Evolutionary conservation across 1,140 invertebrate species (phyloP).

Genomic region (Bradysia coprophila): DNA sequence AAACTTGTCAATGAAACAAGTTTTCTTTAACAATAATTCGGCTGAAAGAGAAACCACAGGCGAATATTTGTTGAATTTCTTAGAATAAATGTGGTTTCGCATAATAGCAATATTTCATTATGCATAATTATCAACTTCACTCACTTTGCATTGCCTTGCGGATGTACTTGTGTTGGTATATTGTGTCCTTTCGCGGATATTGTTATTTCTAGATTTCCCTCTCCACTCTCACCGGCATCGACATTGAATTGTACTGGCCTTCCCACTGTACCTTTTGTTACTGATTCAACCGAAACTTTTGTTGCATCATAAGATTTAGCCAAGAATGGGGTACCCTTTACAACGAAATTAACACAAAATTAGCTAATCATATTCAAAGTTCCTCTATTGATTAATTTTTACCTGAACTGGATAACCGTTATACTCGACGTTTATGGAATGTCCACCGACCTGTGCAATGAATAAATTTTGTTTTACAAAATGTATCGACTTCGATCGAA

Average conservation of each 20-base stretch:
- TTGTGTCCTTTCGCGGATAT: conserved; percentile 85
- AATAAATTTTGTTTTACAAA: too few relatives aligned
- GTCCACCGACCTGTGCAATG: conserved; percentile 81
- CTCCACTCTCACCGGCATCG: conserved; percentile 89
- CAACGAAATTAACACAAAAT: conserved; percentile 4
- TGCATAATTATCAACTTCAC: too few relatives aligned
- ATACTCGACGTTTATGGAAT: conserved; percentile 78
- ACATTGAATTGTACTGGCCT: conserved; percentile 84
- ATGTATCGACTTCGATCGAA: too few relatives aligned
- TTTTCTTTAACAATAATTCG: too few relatives aligned
- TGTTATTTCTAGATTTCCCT: conserved; percentile 95
- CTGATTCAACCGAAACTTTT: conserved; percentile 60
- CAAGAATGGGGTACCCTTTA: conserved; percentile 74
- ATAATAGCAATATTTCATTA: not conserved
- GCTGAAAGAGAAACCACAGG: not conserved
- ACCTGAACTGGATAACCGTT: conserved; percentile 64
- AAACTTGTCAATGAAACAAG: too few relatives aligned
- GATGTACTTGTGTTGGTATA: conserved; percentile 94
- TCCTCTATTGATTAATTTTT: conserved; percentile 5
- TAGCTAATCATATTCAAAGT: too few relatives aligned
- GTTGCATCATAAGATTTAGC: conserved; percentile 90
- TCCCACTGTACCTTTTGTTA: conserved; percentile 63
- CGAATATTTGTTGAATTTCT: not conserved
- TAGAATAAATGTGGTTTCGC: not conserved
- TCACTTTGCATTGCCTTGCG: conserved; percentile 45